Base-by-base conservation (phyloP, 1,140 invertebrate species). In the Scylla paramamosain region DNA sequence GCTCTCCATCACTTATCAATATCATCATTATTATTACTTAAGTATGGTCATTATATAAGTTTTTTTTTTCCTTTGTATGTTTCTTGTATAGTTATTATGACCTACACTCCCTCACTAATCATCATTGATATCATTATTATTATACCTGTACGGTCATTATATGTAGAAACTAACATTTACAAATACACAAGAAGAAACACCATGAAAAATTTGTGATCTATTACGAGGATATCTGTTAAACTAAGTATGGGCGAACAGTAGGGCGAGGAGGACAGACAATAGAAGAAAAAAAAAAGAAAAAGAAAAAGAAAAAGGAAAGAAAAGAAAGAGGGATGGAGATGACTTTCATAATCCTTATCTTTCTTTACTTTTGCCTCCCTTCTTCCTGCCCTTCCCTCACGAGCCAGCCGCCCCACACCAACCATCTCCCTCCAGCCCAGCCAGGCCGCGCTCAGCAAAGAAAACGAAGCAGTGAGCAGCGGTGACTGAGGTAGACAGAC, bases 281-380 rank as follows among this genome's bases (percentile, higher is more conserved):
- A 88, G 25, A 10, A 88, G 31, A 29, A 29, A 31, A 4, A 4
- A 87, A n/a, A 28, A 45, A 4, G 84, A 29, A 29, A 28, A 45
- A 28, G 86, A 88, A 28, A 29, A 46, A 32, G 29, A 46, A 25
- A 28, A 88, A 46, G 32, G 86, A 46, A 25, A 20, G 25, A 32
- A 32, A n/a, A n/a, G 12, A 39, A 16, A 28, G 31, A 28, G 86
- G 29, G 32, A 29, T 1, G 31, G 29, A 88, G 10, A 46, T 39
- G 45, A 77, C 67, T 77, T 77, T 77, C 67, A 77, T 77, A 77
- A 77, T 77, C 67, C 67, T 77, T 77, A 77, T 77, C 67, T 77
- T 77, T 77, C 67, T 77, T 77, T n/a, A 20, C 67, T n/a, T n/a
- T 7, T 77, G 10, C 20, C 52, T 77, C 67, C 20, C 67, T 77